phyloP scores from a whole-genome alignment of 2,113 vertebrate species.

The Sylvilagus bachmani region DNA sequence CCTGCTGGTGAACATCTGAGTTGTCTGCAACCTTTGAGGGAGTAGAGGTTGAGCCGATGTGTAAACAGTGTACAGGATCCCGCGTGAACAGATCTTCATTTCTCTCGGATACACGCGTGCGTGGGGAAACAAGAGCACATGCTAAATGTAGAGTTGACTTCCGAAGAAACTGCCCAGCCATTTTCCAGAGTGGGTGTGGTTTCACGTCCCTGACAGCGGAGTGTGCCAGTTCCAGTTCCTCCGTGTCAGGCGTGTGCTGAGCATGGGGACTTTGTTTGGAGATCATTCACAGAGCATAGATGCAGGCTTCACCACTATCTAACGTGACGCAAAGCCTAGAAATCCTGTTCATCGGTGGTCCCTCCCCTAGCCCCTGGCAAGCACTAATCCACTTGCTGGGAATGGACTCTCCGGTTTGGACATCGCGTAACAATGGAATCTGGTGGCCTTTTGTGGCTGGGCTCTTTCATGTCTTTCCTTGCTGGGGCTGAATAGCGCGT shows the following conservation, averaged over 20 bases:
- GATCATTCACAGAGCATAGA: neutral
- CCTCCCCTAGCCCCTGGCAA: no score
- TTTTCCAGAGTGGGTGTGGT: neutral
- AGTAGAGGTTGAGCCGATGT: no score
- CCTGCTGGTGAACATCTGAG: neutral
- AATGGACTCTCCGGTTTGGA: neutral
- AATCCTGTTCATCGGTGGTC: no score
- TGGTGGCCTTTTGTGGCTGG: neutral
- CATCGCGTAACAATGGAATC: neutral
- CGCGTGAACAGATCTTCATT: neutral
- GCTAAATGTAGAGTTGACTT: neutral
- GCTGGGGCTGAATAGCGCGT: neutral
- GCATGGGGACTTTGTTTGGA: neutral
- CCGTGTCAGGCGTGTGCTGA: no score
- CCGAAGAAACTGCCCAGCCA: neutral
- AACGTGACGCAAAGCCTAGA: neutral
- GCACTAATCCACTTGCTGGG: neutral
- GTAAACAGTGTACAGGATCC: neutral
- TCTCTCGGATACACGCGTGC: neutral
- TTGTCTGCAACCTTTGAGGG: neutral
- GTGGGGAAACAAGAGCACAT: neutral
- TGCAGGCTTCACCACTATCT: neutral
- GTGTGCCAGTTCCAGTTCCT: neutral
- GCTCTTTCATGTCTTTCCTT: neutral
- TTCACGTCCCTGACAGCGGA: neutral